phyloP scores from a whole-genome alignment of 2,797 vertebrate genomes.

The Pangasius sanitwongsei region DNA sequence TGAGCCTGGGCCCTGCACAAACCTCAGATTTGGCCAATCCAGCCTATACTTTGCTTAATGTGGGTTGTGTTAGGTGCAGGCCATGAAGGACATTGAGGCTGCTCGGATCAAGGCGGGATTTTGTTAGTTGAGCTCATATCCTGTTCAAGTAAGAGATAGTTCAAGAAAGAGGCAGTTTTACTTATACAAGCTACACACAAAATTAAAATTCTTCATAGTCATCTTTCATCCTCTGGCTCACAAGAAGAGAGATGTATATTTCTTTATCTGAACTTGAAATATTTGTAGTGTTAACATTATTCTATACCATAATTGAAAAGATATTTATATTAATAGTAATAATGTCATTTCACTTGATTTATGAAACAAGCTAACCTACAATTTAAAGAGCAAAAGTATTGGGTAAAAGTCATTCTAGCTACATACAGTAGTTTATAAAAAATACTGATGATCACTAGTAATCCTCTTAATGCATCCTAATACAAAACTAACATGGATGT shows the following conservation, averaged over 20 bases:
- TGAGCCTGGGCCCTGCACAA: constrained; percentile 67
- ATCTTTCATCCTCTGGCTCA: not conserved
- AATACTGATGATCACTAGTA: not conserved
- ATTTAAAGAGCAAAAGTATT: not conserved
- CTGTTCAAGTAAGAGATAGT: too few species aligned
- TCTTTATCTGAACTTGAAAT: not conserved
- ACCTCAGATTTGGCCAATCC: constrained; percentile 68
- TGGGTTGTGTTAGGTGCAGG: constrained; percentile 60
- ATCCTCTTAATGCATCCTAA: not conserved
- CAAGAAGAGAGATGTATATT: not conserved
- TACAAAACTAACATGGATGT: not conserved
- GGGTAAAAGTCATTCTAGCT: not conserved
- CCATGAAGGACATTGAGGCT: constrained; percentile 54
- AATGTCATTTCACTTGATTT: not conserved
- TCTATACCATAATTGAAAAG: not conserved
- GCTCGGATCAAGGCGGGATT: constrained; percentile 40
- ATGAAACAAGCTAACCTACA: not conserved
- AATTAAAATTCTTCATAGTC: not conserved
- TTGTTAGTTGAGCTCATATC: constrained; percentile 32
- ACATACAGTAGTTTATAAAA: not conserved
- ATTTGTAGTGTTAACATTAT: not conserved
- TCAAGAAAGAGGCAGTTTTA: constrained; percentile 4
- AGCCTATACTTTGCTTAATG: constrained; percentile 53
- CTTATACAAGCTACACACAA: not conserved
- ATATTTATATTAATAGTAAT: not conserved